Evolutionary conservation across 1,140 invertebrate genomes (phyloP).

Genomic region (Lerema accius): DNA sequence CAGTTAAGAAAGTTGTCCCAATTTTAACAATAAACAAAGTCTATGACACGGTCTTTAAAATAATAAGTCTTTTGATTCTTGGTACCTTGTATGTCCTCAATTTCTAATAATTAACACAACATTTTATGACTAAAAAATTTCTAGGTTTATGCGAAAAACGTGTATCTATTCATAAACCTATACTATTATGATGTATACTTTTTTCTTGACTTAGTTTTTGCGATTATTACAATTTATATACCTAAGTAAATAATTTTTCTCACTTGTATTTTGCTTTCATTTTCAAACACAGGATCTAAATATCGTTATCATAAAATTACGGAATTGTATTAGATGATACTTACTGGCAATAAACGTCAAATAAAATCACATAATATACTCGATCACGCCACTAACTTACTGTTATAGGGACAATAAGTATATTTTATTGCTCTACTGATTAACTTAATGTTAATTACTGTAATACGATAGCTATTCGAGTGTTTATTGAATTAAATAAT

Average conservation of each 20-base stretch:
- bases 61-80: background rate
- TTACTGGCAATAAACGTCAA: background rate
- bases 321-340: background rate
- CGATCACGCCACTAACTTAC: background rate
- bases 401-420: background rate
- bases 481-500: background rate
- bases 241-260: too few species aligned
- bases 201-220: too few species aligned
- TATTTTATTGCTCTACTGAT: background rate
- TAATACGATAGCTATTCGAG: background rate
- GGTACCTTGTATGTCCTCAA: background rate
- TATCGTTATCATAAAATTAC: too few species aligned
- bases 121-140: too few species aligned
- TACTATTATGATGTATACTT: too few species aligned
- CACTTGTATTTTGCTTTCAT: too few species aligned
- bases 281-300: too few species aligned
- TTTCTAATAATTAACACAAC: background rate
- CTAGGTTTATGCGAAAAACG: too few species aligned
- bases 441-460: background rate
- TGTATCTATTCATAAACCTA: too few species aligned
- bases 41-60: constrained; percentile 9
- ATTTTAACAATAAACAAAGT: constrained; percentile 23
- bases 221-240: too few species aligned
- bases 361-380: background rate
- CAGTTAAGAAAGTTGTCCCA: constrained; percentile 14